A percentile compares a stretch with the other conserved stretches of the same genome.
Evolutionary conservation across 2,797 vertebrate genomes (phyloP).

Genomic region (Silurus aristotelis): DNA sequence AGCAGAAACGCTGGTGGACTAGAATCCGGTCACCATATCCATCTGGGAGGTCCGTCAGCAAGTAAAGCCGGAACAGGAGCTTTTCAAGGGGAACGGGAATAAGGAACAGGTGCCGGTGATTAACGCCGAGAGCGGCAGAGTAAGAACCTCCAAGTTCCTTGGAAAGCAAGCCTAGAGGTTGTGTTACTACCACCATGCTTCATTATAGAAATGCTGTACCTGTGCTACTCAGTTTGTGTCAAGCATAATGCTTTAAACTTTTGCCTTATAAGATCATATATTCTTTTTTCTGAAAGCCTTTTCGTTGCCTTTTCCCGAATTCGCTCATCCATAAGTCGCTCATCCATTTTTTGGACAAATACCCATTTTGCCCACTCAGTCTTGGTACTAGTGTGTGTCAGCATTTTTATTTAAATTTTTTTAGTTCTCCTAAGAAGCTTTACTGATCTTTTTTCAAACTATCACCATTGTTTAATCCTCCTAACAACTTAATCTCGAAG

Average conservation of each 20-base stretch:
- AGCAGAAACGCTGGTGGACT: too few species aligned
- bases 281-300: background rate
- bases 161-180: background rate
- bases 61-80: too few species aligned
- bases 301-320: too few species aligned
- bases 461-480: too few species aligned
- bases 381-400: background rate
- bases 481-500: background rate
- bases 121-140: too few species aligned
- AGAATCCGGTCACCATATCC: too few species aligned
- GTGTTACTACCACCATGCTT: background rate
- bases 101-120: too few species aligned
- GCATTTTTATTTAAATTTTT: background rate
- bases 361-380: background rate
- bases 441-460: background rate
- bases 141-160: background rate
- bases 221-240: background rate
- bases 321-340: too few species aligned
- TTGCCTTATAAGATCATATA: background rate
- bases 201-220: background rate
- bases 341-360: background rate
- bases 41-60: too few species aligned
- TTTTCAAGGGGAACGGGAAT: too few species aligned
- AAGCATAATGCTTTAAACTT: background rate
- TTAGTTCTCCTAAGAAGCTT: background rate